Evolutionary conservation across 2,888 invertebrate genomes (phyloP).

Genomic region (Falcaria lacertinaria): DNA sequence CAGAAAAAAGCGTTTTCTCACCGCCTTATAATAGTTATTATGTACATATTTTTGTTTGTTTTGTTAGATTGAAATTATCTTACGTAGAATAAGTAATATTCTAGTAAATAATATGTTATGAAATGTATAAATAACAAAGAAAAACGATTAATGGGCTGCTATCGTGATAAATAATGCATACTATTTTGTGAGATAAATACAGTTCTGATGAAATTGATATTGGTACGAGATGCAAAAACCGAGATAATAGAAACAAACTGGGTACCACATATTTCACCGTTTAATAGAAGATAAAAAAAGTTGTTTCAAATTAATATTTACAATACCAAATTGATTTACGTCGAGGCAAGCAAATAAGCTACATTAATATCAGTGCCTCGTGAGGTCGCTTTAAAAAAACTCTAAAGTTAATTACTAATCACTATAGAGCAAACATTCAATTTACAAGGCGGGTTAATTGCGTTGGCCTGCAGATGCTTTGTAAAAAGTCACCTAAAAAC

Average conservation of each 20-base stretch:
- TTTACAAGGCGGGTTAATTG: conserved; percentile 79
- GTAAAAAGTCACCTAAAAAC: conserved; percentile 76
- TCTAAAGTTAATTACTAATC: conserved; percentile 75
- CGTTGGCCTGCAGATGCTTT: conserved; percentile 64
- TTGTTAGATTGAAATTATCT: too few relatives aligned
- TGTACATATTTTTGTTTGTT: too few relatives aligned
- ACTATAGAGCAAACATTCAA: conserved; percentile 80
- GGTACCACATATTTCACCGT: neutral
- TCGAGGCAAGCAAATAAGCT: conserved; percentile 53
- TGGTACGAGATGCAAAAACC: neutral
- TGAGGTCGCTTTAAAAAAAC: conserved; percentile 57
- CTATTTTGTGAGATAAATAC: neutral
- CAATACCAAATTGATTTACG: conserved; percentile 50
- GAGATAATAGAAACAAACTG: neutral
- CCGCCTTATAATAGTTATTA: too few relatives aligned
- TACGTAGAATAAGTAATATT: too few relatives aligned
- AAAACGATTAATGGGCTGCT: neutral
- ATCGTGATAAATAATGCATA: neutral
- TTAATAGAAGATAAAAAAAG: conserved; percentile 24
- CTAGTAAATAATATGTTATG: too few relatives aligned
- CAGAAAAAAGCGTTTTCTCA: too few relatives aligned
- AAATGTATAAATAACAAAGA: too few relatives aligned
- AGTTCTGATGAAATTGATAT: neutral
- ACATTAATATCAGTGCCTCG: conserved; percentile 59
- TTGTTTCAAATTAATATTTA: conserved; percentile 51